Evolutionary conservation across 2,113 vertebrate species (phyloP), one percentile per base, ranked within the genome.

Genomic region (Chauna torquata): DNA sequence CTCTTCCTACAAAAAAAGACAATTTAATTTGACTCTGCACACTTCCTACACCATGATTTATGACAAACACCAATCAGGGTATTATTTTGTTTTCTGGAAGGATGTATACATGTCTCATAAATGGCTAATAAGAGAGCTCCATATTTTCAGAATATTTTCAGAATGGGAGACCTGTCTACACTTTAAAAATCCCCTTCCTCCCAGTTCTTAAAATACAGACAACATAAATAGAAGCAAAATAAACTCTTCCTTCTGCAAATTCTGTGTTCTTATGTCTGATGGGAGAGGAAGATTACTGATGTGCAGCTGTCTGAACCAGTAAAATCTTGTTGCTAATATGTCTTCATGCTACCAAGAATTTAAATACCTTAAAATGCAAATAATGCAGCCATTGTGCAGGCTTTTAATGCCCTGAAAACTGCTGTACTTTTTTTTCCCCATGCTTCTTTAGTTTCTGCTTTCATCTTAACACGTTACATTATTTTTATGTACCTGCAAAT

Each of bases 401-500:
- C 45, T 58, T 96, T 86, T 71, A 87, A 64, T 87, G 54, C 28
- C 58, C 68, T 66, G 71, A 44, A 93, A 88, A 81, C 23, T 70
- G 8, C 22, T 76, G 12, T 50, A 28, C 6, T 4, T 44, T 49
- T 23, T 19, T 52, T 55, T 40, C 2, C 4, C 8, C 1, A 54
- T 45, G 44, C 49, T 5, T 22, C 75, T 96, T 88, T 55, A 75
- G 42, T 50, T 61, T 55, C 77, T 47, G 22, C 16, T 87, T 92
- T 82, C 44, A 55, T 68, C 96, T 95, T 36, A 88, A 38, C 89
- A 92, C 84, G 72, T 86, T 95, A 22, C 7, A 28, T 78, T 71
- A 64, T 83, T 95, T 94, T 95, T 61, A 82, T 24, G 25, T 61
- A 96, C 80, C 76, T 97, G 24, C 44, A 89, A 15, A 72, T n/a